Evolutionary conservation across 2,888 invertebrate genomes (phyloP).

Genomic region (Folsomia manolachei): DNA sequence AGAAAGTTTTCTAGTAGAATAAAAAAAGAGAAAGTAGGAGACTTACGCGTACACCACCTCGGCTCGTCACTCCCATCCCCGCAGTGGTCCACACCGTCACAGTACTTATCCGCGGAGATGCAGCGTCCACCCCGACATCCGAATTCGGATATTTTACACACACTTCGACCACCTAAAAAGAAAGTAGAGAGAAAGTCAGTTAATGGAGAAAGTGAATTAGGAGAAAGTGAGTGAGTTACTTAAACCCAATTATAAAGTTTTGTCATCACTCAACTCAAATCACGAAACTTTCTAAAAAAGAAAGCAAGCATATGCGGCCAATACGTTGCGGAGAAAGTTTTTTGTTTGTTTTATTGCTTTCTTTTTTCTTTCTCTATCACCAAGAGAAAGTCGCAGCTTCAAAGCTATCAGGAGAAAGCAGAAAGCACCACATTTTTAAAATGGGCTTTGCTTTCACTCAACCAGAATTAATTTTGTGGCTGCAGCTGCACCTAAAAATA

Average conservation of each 20-base stretch:
- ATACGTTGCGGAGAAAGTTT: no score
- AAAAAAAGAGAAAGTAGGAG: background rate
- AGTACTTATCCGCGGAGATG: conserved; percentile 74
- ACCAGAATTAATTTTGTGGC: no score
- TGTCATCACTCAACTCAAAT: background rate
- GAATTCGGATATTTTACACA: conserved; percentile 71
- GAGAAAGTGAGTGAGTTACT: background rate
- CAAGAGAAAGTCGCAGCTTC: no score
- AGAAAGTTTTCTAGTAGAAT: conserved; percentile 2
- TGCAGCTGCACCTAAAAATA: no score
- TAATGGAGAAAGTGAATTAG: background rate
- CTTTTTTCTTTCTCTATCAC: no score
- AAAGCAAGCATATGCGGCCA: no score
- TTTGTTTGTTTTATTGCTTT: no score
- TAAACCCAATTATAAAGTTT: background rate
- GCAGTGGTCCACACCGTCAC: conserved; percentile 76
- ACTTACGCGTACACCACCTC: conserved; percentile 76
- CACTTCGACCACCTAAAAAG: conserved; percentile 50
- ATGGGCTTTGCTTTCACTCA: no score
- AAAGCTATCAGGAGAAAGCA: no score
- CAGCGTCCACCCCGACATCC: conserved; percentile 68
- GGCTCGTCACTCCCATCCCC: conserved; percentile 74
- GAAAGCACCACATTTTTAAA: no score
- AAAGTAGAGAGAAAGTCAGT: conserved; percentile 3
- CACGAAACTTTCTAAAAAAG: no score